Percentiles rank a stretch among this genome's conserved stretches.
Conservation (phyloP, 2,113 vertebrate species). For the Centrocercus urophasianus region DNA sequence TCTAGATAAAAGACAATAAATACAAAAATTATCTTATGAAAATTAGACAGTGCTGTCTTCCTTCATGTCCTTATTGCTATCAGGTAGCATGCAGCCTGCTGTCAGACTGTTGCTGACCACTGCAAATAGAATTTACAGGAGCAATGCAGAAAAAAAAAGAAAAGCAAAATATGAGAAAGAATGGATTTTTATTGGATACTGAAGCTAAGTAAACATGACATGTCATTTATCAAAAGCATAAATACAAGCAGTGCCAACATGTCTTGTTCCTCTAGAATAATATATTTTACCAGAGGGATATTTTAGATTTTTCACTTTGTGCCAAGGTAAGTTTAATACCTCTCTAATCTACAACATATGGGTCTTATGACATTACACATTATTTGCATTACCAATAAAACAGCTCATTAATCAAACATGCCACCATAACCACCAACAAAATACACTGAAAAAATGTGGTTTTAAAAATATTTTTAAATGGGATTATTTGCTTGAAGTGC, state of each 20-base stretch:
- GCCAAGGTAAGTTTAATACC: slow-evolving; percentile 75
- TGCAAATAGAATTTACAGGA: neutral
- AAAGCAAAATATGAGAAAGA: neutral
- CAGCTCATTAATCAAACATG: slow-evolving; percentile 79
- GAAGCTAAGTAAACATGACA: slow-evolving; percentile 65
- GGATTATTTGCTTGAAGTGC: slow-evolving; percentile 57
- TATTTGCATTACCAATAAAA: slow-evolving; percentile 80
- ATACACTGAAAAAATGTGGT: slow-evolving; percentile 55
- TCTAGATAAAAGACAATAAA: neutral
- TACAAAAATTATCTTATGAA: neutral
- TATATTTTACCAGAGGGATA: slow-evolving; percentile 68
- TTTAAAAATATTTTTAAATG: slow-evolving; percentile 34
- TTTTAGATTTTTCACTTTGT: slow-evolving; percentile 74
- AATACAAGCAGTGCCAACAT: slow-evolving; percentile 55
- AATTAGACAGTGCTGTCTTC: neutral
- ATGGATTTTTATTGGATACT: slow-evolving; percentile 24
- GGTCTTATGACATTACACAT: slow-evolving; percentile 69
- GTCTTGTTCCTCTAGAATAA: slow-evolving; percentile 49
- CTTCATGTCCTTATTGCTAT: neutral
- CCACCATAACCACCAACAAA: slow-evolving; percentile 44
- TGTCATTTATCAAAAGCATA: slow-evolving; percentile 65
- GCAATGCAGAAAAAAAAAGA: neutral
- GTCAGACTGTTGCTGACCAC: slow-evolving; percentile 18
- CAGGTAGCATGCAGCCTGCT: neutral
- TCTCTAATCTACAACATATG: slow-evolving; percentile 76